phyloP scores from a whole-genome alignment of 1,140 invertebrate species.

The Rhyacophila brunnea region DNA sequence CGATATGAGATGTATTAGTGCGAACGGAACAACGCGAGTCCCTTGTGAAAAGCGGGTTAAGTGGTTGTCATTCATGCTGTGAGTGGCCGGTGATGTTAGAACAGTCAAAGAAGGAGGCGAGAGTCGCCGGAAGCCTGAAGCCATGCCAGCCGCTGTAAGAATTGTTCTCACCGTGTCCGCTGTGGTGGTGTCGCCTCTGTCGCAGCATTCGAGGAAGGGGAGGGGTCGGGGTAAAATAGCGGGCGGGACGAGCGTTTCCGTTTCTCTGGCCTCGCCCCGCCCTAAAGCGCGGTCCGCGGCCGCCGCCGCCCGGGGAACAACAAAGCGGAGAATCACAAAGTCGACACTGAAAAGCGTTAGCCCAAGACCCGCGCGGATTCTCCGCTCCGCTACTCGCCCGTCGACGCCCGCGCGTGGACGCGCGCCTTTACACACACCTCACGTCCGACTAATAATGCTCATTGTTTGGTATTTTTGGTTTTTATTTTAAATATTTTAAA shows the following conservation, averaged over 20 bases:
- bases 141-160: slow-evolving; percentile 35
- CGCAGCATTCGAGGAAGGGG: slow-evolving; percentile 7
- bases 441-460: too few relatives aligned
- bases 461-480: too few relatives aligned
- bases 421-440: too few relatives aligned
- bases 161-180: slow-evolving; percentile 30
- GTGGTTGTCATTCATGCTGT: slow-evolving; percentile 16
- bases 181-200: slow-evolving; percentile 5
- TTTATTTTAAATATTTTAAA: too few relatives aligned
- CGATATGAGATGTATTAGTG: slow-evolving; percentile 48
- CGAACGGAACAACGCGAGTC: slow-evolving; percentile 44
- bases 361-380: too few relatives aligned
- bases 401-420: too few relatives aligned
- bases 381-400: too few relatives aligned
- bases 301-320: not conserved
- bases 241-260: not conserved
- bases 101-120: slow-evolving; percentile 4
- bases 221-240: not conserved
- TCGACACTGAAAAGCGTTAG: not conserved
- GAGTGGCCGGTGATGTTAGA: slow-evolving; percentile 16
- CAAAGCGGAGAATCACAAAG: not conserved
- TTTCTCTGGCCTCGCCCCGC: too few relatives aligned
- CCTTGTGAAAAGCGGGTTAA: slow-evolving; percentile 42
- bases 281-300: slow-evolving; percentile 1
- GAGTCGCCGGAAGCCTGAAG: slow-evolving; percentile 13